Conservation (phyloP, 2,888 invertebrate species). For the Drosophila melanosoma region DNA sequence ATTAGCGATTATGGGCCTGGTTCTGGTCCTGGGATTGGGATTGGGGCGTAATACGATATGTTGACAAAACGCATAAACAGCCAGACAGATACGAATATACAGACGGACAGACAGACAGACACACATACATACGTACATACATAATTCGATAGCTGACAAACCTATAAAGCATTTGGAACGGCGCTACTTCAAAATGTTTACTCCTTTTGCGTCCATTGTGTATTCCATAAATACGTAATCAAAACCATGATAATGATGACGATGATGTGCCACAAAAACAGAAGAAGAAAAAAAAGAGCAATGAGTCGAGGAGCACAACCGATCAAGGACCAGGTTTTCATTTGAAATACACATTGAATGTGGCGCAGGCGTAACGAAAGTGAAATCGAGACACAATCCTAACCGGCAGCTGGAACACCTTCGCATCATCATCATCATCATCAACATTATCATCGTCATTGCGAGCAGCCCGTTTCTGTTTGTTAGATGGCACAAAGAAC, state of each 20-base stretch:
- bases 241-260: slow-evolving; percentile 55
- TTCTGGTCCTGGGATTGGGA: slow-evolving; percentile 22
- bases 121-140: slow-evolving; percentile 19
- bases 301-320: slow-evolving; percentile 13
- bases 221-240: slow-evolving; percentile 73
- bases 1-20: slow-evolving; percentile 73
- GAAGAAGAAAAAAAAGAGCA: slow-evolving; percentile 14
- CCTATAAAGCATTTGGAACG: slow-evolving; percentile 74
- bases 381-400: slow-evolving; percentile 75
- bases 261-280: slow-evolving; percentile 44
- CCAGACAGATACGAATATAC: slow-evolving; percentile 19
- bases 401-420: slow-evolving; percentile 78
- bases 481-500: slow-evolving; percentile 72
- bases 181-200: slow-evolving; percentile 81
- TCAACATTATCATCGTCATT: slow-evolving; percentile 4
- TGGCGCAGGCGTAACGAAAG: slow-evolving; percentile 77
- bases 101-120: not conserved
- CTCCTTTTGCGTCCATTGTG: slow-evolving; percentile 70
- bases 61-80: slow-evolving; percentile 72
- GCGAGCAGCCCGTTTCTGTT: slow-evolving; percentile 27
- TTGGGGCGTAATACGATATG: slow-evolving; percentile 75
- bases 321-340: slow-evolving; percentile 65
- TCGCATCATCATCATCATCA: slow-evolving; percentile 56
- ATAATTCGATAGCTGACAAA: slow-evolving; percentile 69
- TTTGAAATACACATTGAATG: slow-evolving; percentile 54